Percentiles rank a stretch among this genome's conserved stretches.
These are phyloP conservation scores for Akabosia matsudoensis DNA, from an alignment of 1,140 invertebrate species.

Conservation along the genomic window DNA sequence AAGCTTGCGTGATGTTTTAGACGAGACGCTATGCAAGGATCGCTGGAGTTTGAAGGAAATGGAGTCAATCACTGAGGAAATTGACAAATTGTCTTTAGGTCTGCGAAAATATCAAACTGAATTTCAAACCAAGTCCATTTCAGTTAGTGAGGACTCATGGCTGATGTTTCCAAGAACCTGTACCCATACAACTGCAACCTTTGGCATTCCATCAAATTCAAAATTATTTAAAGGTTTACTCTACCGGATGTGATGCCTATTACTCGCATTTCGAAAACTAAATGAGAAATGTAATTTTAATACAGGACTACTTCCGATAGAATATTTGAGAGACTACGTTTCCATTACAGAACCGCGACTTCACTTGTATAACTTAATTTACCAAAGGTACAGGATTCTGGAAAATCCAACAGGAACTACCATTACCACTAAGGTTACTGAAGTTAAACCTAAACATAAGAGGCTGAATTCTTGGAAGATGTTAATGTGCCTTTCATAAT, in stretches of 20 bases:
- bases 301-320: conserved; percentile 29
- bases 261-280: no score
- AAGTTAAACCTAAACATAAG: not conserved
- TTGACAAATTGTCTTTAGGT: conserved; percentile 19
- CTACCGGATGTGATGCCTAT: conserved; percentile 1
- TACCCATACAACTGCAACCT: conserved; percentile 33
- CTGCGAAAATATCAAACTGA: conserved; percentile 29
- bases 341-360: conserved; percentile 32
- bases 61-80: conserved; percentile 28
- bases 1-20: conserved; percentile 28
- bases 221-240: conserved; percentile 26
- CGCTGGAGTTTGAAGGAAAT: conserved; percentile 37
- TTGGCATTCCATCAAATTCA: conserved; percentile 34
- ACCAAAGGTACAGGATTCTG: conserved; percentile 34
- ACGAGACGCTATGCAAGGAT: conserved; percentile 27
- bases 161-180: conserved; percentile 39
- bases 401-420: conserved; percentile 41
- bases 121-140: conserved; percentile 35
- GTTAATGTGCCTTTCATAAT: not conserved
- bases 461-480: not conserved
- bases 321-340: conserved; percentile 37
- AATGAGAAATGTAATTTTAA: no score
- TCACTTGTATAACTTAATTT: conserved; percentile 40
- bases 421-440: conserved; percentile 32
- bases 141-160: conserved; percentile 40